A percentile compares a stretch with the other conserved stretches of the same genome.
phyloP scores from a whole-genome alignment of 2,797 vertebrate genomes.

The Coracias cyanogaster region DNA sequence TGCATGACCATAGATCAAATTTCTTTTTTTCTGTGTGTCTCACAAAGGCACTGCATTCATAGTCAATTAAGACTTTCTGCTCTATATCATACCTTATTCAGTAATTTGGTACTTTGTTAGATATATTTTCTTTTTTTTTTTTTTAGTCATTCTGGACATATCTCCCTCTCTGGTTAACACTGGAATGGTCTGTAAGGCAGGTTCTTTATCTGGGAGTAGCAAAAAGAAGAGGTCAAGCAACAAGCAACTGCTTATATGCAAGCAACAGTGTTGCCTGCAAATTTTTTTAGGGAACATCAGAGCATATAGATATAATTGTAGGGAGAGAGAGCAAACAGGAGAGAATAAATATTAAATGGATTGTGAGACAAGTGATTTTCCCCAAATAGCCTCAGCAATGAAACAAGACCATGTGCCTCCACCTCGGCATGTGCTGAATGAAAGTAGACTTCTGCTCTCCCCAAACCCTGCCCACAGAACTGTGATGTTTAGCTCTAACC shows the following conservation, averaged over 20 bases:
- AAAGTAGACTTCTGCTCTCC: background rate
- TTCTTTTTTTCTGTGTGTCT: no score
- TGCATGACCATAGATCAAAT: background rate
- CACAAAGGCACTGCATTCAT: no score
- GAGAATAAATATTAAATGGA: background rate
- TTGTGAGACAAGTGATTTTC: background rate
- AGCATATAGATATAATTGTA: background rate
- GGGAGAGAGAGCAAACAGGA: background rate
- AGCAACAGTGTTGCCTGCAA: background rate
- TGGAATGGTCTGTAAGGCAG: background rate
- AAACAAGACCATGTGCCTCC: background rate
- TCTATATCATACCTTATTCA: constrained; percentile 3
- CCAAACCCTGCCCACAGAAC: background rate
- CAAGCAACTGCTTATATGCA: background rate
- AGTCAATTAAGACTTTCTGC: constrained; percentile 7
- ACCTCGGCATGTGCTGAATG: background rate
- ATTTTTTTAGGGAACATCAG: background rate
- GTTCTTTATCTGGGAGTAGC: background rate
- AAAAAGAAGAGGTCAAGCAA: background rate
- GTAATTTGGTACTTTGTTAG: background rate
- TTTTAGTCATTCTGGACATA: background rate
- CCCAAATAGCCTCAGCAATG: background rate
- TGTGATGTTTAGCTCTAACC: background rate
- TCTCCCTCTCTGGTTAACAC: background rate
- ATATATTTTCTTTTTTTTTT: background rate